Evolutionary conservation across 2,888 invertebrate genomes (phyloP).

Genomic region (Baccha elongata): DNA sequence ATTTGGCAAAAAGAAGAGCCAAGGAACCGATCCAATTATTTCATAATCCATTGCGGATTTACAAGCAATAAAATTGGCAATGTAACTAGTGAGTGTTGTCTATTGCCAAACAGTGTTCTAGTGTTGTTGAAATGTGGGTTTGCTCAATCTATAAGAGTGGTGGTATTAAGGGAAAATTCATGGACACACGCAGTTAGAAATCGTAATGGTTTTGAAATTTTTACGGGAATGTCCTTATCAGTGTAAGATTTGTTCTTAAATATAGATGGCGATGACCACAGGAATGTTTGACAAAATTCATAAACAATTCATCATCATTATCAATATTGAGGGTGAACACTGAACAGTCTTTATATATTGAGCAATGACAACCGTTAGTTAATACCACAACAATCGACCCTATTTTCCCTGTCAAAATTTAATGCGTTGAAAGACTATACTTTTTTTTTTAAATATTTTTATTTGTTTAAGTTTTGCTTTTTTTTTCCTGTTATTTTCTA

Average conservation of each 20-base stretch:
- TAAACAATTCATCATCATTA: neutral
- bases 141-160: constrained; percentile 35
- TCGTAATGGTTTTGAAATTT: constrained; percentile 3
- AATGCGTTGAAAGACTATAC: constrained; percentile 18
- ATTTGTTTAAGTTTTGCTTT: constrained; percentile 19
- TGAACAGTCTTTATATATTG: neutral
- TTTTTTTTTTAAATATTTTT: constrained; percentile 13
- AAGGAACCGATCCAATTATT: constrained; percentile 70
- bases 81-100: constrained; percentile 59
- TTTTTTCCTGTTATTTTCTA: constrained; percentile 52
- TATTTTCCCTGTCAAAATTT: constrained; percentile 19
- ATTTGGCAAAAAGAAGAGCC: constrained; percentile 49
- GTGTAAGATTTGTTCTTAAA: neutral
- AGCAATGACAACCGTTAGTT: no score
- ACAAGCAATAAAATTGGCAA: constrained; percentile 68
- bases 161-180: constrained; percentile 23
- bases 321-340: neutral
- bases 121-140: neutral
- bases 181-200: constrained; percentile 14
- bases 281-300: neutral
- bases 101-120: constrained; percentile 36
- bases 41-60: constrained; percentile 71
- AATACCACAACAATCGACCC: constrained; percentile 31
- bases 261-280: neutral
- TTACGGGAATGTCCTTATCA: constrained; percentile 1